A percentile compares a stretch with the other conserved stretches of the same genome.
Conservation (phyloP, 2,888 invertebrate species). For the Ctena decussata region DNA sequence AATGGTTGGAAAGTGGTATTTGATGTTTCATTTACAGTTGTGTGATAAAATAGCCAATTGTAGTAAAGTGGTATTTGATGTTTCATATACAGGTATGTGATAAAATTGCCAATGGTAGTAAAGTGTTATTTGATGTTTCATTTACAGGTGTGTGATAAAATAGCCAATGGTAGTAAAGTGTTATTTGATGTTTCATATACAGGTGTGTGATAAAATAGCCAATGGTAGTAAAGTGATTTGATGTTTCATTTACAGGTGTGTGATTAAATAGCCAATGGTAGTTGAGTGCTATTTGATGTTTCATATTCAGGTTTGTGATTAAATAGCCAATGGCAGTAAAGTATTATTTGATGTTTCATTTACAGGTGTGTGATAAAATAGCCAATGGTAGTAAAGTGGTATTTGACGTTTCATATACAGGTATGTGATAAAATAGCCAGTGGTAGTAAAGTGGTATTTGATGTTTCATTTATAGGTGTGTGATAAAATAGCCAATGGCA, state of each 20-base stretch:
- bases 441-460: slow-evolving; percentile 33
- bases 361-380: slow-evolving; percentile 47
- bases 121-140: no score
- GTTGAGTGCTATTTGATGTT: slow-evolving; percentile 58
- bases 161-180: slow-evolving; percentile 33
- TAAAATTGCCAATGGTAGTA: no score
- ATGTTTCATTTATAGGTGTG: slow-evolving; percentile 59
- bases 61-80: slow-evolving; percentile 57
- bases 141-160: slow-evolving; percentile 48
- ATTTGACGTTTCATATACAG: no score
- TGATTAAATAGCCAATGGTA: slow-evolving; percentile 34
- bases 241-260: slow-evolving; percentile 56
- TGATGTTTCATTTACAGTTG: no score
- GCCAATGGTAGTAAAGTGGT: slow-evolving; percentile 42
- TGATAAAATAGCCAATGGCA: slow-evolving; percentile 32
- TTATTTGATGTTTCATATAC: slow-evolving; percentile 67
- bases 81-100: no score
- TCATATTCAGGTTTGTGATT: no score
- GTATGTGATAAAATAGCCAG: no score
- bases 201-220: no score
- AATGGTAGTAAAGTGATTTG: no score
- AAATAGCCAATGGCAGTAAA: no score
- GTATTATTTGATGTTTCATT: no score
- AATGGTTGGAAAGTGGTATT: no score
- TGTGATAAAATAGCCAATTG: slow-evolving; percentile 38